Evolutionary conservation across 1,140 invertebrate species (phyloP).

Genomic region (Neodiprion fabricii): DNA sequence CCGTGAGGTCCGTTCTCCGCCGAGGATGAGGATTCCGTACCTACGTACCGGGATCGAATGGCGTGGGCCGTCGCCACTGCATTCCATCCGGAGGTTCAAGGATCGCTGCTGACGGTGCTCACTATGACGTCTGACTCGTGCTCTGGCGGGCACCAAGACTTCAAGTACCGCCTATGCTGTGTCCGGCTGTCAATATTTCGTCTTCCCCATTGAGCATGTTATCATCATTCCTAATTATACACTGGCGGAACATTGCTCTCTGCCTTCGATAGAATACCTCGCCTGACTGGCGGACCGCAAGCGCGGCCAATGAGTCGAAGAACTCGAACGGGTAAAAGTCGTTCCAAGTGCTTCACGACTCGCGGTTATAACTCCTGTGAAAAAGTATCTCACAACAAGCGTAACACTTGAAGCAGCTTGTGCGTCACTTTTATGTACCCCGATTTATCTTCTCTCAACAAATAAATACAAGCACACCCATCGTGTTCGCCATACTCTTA

Average conservation of each 20-base stretch:
- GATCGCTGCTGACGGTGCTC: slow-evolving; percentile 43
- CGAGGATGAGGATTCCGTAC: not conserved
- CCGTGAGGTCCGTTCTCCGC: not conserved
- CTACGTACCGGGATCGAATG: slow-evolving; percentile 13
- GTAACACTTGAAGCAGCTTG: no score
- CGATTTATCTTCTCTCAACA: no score
- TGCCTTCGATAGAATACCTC: not conserved
- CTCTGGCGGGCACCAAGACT: slow-evolving; percentile 1
- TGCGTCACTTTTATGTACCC: no score
- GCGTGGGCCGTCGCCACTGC: slow-evolving; percentile 54
- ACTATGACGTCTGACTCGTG: slow-evolving; percentile 11
- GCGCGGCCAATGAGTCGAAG: no score
- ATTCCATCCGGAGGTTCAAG: slow-evolving; percentile 57
- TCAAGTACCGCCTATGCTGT: slow-evolving; percentile 19
- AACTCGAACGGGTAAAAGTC: no score
- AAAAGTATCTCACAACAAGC: no score
- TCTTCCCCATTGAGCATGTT: slow-evolving; percentile 25
- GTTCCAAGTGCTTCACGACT: no score
- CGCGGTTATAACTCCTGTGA: no score
- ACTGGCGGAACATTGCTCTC: not conserved
- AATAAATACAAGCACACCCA: no score
- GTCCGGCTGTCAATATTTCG: slow-evolving; percentile 36
- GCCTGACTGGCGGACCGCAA: not conserved
- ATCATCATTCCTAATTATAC: slow-evolving; percentile 5
- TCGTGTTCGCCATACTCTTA: no score